Percentiles rank a stretch among this genome's conserved stretches.
Evolutionary conservation across 1,140 invertebrate species (phyloP).

Genomic region (Drosophila erecta): DNA sequence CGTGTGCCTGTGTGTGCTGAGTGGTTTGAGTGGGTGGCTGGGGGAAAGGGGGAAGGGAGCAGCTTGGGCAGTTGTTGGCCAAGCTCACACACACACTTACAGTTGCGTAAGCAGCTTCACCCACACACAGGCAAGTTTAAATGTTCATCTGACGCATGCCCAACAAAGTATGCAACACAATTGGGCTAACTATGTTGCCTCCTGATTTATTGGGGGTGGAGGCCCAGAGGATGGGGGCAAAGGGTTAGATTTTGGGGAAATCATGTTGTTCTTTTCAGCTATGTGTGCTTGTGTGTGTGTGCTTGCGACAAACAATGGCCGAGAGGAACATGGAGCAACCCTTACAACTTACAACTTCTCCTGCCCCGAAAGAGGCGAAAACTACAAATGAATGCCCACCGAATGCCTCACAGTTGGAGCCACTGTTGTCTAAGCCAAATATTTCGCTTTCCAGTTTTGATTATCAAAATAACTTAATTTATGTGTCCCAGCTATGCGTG

Average conservation of each 20-base stretch:
- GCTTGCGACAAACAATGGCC: constrained; percentile 63
- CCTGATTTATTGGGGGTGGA: constrained; percentile 34
- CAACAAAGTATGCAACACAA: constrained; percentile 78
- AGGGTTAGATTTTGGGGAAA: constrained; percentile 21
- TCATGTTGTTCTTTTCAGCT: constrained; percentile 14
- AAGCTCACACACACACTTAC: constrained; percentile 16
- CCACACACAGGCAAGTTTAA: constrained; percentile 47
- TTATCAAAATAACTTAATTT: constrained; percentile 83
- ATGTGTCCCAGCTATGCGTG: constrained; percentile 40
- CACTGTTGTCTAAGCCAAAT: constrained; percentile 50
- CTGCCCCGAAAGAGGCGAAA: constrained; percentile 37
- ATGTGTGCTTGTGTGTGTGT: constrained; percentile 1
- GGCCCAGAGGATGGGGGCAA: not conserved
- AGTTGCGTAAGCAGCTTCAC: constrained; percentile 1
- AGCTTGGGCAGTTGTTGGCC: constrained; percentile 68
- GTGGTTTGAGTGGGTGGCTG: constrained; percentile 7
- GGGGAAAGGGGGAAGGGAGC: constrained; percentile 1
- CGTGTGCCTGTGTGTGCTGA: constrained; percentile 25
- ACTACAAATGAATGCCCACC: constrained; percentile 73
- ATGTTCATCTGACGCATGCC: constrained; percentile 72
- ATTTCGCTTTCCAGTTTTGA: constrained; percentile 79
- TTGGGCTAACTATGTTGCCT: constrained; percentile 78
- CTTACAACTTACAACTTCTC: not conserved
- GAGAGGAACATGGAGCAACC: constrained; percentile 32
- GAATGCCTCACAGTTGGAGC: constrained; percentile 4